These are phyloP conservation scores for Scarus forsteni DNA, from an alignment of 2,797 vertebrate species.

Conservation along the genomic window DNA sequence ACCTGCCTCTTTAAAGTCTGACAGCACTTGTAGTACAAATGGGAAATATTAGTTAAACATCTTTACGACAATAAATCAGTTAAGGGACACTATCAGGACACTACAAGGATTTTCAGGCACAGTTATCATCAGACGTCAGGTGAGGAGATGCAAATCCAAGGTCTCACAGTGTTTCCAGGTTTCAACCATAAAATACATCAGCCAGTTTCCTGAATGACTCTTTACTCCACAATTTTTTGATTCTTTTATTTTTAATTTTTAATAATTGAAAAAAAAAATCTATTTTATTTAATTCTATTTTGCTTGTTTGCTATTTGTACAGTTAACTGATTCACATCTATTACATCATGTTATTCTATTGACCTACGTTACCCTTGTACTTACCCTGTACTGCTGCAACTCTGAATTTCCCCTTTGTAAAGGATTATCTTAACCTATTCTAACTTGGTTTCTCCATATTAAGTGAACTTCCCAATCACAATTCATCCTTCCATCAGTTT, in stretches of 20 bases:
- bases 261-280: no score
- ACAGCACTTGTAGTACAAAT: not conserved
- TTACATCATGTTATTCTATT: no score
- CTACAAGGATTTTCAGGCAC: not conserved
- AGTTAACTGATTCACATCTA: no score
- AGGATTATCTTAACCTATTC: no score
- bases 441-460: no score
- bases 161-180: not conserved
- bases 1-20: not conserved
- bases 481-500: not conserved
- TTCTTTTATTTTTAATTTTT: not conserved
- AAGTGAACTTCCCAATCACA: no score
- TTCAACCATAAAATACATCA: slow-evolving; percentile 41
- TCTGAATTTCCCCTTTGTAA: no score
- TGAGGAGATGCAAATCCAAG: not conserved
- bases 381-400: no score
- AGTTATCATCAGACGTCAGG: not conserved
- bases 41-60: slow-evolving; percentile 3
- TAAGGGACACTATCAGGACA: not conserved
- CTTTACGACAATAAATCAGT: not conserved
- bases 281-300: no score
- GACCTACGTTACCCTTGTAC: no score
- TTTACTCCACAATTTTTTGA: not conserved
- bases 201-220: not conserved
- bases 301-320: no score